Conservation (phyloP, 2,113 vertebrate species). For the Microcebus griseorufus region DNA sequence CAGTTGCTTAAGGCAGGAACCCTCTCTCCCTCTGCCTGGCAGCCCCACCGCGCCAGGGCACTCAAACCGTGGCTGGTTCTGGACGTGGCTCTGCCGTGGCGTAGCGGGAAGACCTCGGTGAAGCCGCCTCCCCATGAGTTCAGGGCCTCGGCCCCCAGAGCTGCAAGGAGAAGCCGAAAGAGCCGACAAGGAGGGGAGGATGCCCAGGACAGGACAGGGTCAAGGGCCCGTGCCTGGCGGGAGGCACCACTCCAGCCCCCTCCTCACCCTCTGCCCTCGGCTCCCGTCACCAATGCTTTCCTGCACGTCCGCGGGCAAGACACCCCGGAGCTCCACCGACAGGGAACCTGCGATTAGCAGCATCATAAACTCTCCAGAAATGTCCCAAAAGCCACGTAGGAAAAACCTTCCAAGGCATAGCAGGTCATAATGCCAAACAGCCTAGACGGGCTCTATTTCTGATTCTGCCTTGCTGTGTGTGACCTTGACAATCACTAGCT, state of each 20-base stretch:
- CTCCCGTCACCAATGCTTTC: not conserved
- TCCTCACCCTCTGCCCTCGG: not conserved
- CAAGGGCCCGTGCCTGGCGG: not conserved
- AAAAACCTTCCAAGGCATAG: not conserved
- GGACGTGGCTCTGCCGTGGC: not conserved
- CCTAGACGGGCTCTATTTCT: not conserved
- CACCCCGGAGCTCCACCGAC: not conserved
- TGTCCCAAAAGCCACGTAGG: not conserved
- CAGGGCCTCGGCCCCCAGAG: not conserved
- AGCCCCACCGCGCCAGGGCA: not conserved
- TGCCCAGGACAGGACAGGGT: not conserved
- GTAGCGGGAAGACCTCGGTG: not conserved
- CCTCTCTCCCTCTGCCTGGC: rapidly evolving
- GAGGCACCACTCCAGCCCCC: no score
- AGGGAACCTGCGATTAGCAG: rapidly evolving
- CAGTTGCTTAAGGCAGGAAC: not conserved
- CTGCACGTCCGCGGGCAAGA: not conserved
- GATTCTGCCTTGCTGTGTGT: not conserved
- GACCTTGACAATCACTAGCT: not conserved
- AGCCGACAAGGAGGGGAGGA: not conserved
- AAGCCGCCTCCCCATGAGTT: not conserved
- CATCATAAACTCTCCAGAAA: not conserved
- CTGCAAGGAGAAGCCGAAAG: not conserved
- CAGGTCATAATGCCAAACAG: not conserved
- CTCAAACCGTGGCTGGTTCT: not conserved